These are phyloP conservation scores for Tenthredo amoena DNA, from an alignment of 2,888 invertebrate genomes.

Conservation along the genomic window DNA sequence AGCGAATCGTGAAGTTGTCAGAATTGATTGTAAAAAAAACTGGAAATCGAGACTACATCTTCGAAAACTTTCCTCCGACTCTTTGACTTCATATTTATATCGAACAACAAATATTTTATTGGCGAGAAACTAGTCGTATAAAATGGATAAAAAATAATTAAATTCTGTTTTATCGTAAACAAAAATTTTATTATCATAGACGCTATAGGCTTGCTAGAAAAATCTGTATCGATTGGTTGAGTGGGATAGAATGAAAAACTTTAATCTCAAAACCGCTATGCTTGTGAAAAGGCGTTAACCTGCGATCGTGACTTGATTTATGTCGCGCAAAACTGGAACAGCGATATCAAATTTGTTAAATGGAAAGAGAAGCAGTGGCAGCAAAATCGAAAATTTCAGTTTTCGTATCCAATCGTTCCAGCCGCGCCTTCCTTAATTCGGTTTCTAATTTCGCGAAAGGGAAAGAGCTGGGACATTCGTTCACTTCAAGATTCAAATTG, in stretches of 20 bases:
- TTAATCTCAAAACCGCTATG: background rate
- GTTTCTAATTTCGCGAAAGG: constrained; percentile 46
- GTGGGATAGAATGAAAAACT: background rate
- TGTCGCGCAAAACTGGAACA: background rate
- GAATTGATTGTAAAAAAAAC: constrained; percentile 21
- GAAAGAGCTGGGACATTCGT: constrained; percentile 42
- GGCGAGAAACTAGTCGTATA: background rate
- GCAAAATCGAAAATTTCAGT: constrained; percentile 36
- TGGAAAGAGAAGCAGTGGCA: background rate
- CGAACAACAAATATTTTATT: background rate
- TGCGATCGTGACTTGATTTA: background rate
- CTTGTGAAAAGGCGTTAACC: background rate
- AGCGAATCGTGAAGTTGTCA: background rate
- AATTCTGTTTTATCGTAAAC: background rate
- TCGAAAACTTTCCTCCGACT: background rate
- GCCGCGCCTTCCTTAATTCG: constrained; percentile 42
- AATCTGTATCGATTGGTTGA: background rate
- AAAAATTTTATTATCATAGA: background rate
- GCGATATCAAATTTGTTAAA: background rate
- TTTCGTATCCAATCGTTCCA: constrained; percentile 39
- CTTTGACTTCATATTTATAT: constrained; percentile 17
- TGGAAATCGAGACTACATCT: background rate
- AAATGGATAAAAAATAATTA: background rate
- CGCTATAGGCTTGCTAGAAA: background rate
- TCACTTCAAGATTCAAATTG: constrained; percentile 48